Base-by-base conservation (phyloP, 2,797 vertebrate genomes). In the Aeoliscus strigatus region DNA sequence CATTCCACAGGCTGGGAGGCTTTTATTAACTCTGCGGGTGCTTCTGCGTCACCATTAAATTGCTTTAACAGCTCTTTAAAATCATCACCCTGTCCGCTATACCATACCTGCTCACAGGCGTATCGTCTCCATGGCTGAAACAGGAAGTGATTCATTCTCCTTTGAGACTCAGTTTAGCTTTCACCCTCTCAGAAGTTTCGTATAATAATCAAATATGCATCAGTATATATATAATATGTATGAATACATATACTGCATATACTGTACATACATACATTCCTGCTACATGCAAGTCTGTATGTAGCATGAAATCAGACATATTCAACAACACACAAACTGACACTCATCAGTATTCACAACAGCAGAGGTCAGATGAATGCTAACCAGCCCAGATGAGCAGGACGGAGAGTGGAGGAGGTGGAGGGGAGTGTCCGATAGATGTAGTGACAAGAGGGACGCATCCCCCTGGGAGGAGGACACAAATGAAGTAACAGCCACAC, bases 51-150 rank as follows among this genome's bases (percentile, higher is more conserved):
- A 69, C 49, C 51, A 47, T 68, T 66, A 54, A 54, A 49, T 50
- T 29, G 30, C 39, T 70, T 76, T 73, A 75, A 75, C 39, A 29
- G 31, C 35, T 64, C 62, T 72, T 67, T 72, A 70, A 78, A 73
- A 58, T 57, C 62, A 37, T 58, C 70, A 67, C 48, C 18, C 63
- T 52, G 53, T 70, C 46, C 7, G 12, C 59, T 55, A 16, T 38
- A 64, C 42, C 27, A 34, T 42, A 34, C 46, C 30, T 39, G 50
- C 56, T 61, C 49, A 34, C 48, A 77, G 47, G 51, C 47, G 32
- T 38, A 23, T 13, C n/a, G n/a, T n/a, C n/a, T n/a, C n/a, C n/a
- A n/a, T 16, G 39, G 24, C 15, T 52, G 37, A 53, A 39, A 65
- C 59, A 61, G 59, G 64, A 70, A 48, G 48, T 70, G 46, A 59